Evolutionary conservation across 2,113 vertebrate species (phyloP).

Genomic region (Plecturocebus donacophilus): DNA sequence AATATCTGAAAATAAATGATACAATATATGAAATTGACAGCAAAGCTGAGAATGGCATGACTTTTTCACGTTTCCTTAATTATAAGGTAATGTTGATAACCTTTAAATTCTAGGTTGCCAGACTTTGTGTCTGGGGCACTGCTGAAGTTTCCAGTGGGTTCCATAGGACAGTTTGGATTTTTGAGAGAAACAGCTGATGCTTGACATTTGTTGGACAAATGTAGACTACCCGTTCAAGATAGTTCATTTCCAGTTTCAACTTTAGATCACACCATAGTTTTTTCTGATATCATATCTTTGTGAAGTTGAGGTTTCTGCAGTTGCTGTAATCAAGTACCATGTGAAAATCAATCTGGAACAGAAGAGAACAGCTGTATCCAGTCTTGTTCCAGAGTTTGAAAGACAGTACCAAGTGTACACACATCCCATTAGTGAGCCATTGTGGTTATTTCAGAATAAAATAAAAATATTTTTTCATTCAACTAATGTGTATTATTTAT

Average conservation of each 20-base stretch:
- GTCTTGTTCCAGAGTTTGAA: not conserved
- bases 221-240: not conserved
- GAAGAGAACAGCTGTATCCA: not conserved
- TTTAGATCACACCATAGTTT: not conserved
- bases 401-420: not conserved
- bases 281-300: not conserved
- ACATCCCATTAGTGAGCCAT: not conserved
- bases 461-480: not conserved
- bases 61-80: constrained; percentile 89
- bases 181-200: not conserved
- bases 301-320: not conserved
- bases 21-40: constrained; percentile 91
- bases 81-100: constrained; percentile 87
- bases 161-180: not conserved
- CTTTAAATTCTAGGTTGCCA: not conserved
- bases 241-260: not conserved
- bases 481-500: not conserved
- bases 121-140: not conserved
- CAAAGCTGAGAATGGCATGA: constrained; percentile 88
- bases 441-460: constrained; percentile 28
- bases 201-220: not conserved
- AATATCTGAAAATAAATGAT: constrained; percentile 93
- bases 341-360: not conserved
- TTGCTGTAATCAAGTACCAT: not conserved
- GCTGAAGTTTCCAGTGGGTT: not conserved